Base-by-base conservation (phyloP, 2,888 invertebrate genomes). In the Harpagoxenus sublaevis region DNA sequence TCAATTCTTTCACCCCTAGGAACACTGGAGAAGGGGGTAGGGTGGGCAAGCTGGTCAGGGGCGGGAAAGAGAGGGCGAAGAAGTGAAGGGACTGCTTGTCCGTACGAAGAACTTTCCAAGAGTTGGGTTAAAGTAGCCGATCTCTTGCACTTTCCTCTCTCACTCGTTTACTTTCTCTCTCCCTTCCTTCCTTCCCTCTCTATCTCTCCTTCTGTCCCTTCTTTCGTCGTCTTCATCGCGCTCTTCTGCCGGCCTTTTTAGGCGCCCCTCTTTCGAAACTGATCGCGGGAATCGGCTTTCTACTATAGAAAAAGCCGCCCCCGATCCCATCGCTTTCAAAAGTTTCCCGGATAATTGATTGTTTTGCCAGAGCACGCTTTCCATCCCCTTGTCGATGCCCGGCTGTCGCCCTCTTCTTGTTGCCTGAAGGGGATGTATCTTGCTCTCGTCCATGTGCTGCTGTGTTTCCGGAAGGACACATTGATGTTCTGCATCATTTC, bases 281-380 rank as follows among this genome's bases (percentile, higher is more conserved):
- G 92, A 93, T 94, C 93, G 92, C 91, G 92, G 90, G 92, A 92
- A 93, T 93, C 90, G 86, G 88, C 89, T 88, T 88, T 87, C 83
- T 75, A 83, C 66, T 87, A 87, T 86, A 89, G 88, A 91, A 87
- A 85, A 84, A 90, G 91, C 90, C 91, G 87, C 84, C 89, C 89
- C 86, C 86, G 73, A 86, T 84, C 83, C 74, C 84, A 71, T 86
- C 90, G 88, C 87, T 92, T 90, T 89, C 89, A 86, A 92, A 93
- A 91, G 92, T 93, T 94, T 92, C 85, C 89, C 90, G 92, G 92
- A 93, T 94, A 94, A 94, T 94, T 94, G 94, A 94, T 94, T 94
- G 92, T 94, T 93, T 94, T 92, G 92, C 92, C 90, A 91, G 91
- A 88, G 65, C 65, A 60, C 63, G 70, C 81, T 83, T 87, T 86